These are phyloP conservation scores for Echinops telfairi DNA, from an alignment of 2,113 vertebrate species.

Conservation along the genomic window DNA sequence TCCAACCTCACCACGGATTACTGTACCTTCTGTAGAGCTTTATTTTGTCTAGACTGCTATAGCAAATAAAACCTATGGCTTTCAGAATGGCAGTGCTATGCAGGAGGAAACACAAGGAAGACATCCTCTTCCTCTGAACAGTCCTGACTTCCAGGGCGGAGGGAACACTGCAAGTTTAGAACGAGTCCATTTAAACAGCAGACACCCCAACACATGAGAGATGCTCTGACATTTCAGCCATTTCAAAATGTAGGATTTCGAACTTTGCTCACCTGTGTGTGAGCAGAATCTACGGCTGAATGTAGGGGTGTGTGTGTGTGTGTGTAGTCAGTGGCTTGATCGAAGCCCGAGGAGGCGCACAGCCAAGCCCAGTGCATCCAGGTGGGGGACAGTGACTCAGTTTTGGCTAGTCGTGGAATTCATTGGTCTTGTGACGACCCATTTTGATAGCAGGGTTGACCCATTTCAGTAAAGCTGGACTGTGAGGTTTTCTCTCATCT, in stretches of 20 bases:
- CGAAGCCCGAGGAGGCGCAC: neutral
- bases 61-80: neutral
- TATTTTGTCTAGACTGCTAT: neutral
- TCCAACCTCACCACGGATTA: fast-evolving
- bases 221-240: neutral
- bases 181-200: neutral
- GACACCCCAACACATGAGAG: neutral
- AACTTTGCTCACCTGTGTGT: neutral
- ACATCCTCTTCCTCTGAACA: no score
- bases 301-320: neutral
- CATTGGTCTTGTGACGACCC: neutral
- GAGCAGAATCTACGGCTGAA: neutral
- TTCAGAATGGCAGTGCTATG: neutral
- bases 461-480: neutral
- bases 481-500: neutral
- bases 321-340: neutral
- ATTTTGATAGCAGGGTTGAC: fast-evolving
- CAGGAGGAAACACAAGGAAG: neutral
- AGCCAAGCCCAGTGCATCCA: neutral
- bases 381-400: neutral
- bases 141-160: neutral
- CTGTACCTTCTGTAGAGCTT: neutral
- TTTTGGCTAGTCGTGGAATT: fast-evolving
- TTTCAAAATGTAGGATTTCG: neutral
- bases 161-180: neutral